Evolutionary conservation across 2,113 vertebrate genomes (phyloP), one percentile per base, ranked within the genome.

Genomic region (Nibea coibor): DNA sequence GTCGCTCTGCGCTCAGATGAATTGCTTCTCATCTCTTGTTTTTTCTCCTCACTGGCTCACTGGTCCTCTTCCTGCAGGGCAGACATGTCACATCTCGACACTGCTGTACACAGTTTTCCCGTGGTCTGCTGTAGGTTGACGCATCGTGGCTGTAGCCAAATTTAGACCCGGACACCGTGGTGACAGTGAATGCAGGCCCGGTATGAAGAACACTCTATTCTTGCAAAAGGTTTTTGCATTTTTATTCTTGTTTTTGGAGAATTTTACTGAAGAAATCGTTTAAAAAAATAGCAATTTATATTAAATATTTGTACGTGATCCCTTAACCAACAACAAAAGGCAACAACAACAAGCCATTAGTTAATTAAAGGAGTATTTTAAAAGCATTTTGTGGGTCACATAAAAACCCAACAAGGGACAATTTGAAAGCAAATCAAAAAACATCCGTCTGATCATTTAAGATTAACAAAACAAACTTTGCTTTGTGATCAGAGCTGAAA

Each of bases 31-130:
- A 5, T 42, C 31, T 20, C n/a, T n/a, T n/a, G n/a, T n/a, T n/a
- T n/a, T n/a, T 64, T 67, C 26, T 70, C 50, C n/a, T 71, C 64
- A n/a, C 61, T 15, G 71, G 56, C 51, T 80, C 20, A 15, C 66
- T 15, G 62, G 75, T 71, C 47, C 4, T 43, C 57, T 39, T n/a
- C 75, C 84, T 45, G 62, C 72, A 58, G 80, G 80, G 75, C 68
- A 57, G 70, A 78, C 39, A 14, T 66, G 85, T 87, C 88, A 90
- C 83, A 83, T 78, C 80, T 76, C 47, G 24, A 35, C 75, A 59
- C n/a, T 14, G 62, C 35, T 51, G 39, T 0, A 4, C 35, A 51
- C 39, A 45, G 26, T 80, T 78, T 78, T 19, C 16, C 84, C 71
- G 67, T 54, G n/a, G 11, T 70, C 42, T 62, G 6, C 48, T 78